Base-by-base conservation (phyloP, 2,888 invertebrate species). In the Pachliopta kotzebuea region DNA sequence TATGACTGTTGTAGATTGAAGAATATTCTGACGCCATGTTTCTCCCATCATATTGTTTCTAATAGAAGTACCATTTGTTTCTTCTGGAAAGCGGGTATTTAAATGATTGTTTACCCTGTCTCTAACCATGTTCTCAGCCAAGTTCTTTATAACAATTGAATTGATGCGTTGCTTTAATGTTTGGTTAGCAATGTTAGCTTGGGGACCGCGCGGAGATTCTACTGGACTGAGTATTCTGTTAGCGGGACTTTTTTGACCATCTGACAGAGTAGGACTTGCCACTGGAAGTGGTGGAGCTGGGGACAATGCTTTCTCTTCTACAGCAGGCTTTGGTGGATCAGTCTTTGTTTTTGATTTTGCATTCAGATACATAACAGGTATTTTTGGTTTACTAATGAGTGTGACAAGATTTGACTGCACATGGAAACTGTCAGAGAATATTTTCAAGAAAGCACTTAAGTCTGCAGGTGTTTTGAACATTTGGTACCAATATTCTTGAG, bases 401-500 rank as follows among this genome's bases (percentile, higher is more conserved):
- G 96, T 96, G 75, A 98, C 97, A 85, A 98, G 94, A 92, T 98
- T 98, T 62, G 97, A 94, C 82, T 98, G 98, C 68, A 98, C 97
- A 83, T 97, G 96, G 88, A 98, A 98, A 76, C 97, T 95, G 83
- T 98, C 97, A n/a, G 98, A 96, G 83, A 98, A 98, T 89, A 98
- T 94, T 84, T 97, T 96, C 62, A 98, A 91, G 82, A 98, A 98
- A 57, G 98, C 97, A 59, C 95, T 95, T 72, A 98, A 92, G 86
- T 98, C 98, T 64, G 96, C 95, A 0, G 97, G 95, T 4, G 97
- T 98, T 81, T 98, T 98, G 77, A 98, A 98, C 90, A 98, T 95
- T 77, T 95, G 95, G 75, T 95, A 94, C 95, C 96, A 97, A 72
- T 94, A 94, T 70, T 95, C 95, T 78, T 95, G 94, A 8, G 95